Evolutionary conservation across 2,888 invertebrate species (phyloP).

Genomic region (Agriotes lineatus): DNA sequence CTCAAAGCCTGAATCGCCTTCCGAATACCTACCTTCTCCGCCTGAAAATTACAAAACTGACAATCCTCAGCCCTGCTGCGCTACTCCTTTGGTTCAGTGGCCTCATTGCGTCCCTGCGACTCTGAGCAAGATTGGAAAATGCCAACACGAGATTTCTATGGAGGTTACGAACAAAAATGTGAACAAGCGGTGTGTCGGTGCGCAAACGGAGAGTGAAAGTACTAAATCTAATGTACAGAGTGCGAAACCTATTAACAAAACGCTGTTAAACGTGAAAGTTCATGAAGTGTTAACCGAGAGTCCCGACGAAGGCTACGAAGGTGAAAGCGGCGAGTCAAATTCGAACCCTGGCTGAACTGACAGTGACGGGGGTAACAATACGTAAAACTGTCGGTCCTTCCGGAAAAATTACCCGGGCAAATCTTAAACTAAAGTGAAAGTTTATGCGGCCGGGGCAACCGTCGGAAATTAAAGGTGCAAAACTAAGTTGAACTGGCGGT

Average conservation of each 20-base stretch:
- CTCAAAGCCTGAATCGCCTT: constrained; percentile 50
- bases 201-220: constrained; percentile 66
- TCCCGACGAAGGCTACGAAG: constrained; percentile 90
- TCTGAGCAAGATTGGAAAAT: not conserved
- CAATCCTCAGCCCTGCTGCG: constrained; percentile 62
- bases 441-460: constrained; percentile 14
- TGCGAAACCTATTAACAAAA: constrained; percentile 48
- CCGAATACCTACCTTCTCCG: constrained; percentile 71
- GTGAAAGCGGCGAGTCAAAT: constrained; percentile 67
- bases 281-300: constrained; percentile 76
- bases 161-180: constrained; percentile 54
- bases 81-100: constrained; percentile 65
- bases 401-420: constrained; percentile 19
- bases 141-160: constrained; percentile 22
- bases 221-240: constrained; percentile 34
- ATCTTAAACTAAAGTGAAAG: constrained; percentile 17
- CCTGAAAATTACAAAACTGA: constrained; percentile 79
- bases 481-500: constrained; percentile 5
- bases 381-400: constrained; percentile 22
- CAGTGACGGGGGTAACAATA: constrained; percentile 24
- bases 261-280: constrained; percentile 47
- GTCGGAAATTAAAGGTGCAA: constrained; percentile 15
- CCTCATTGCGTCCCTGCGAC: constrained; percentile 67
- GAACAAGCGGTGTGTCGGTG: constrained; percentile 73
- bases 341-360: constrained; percentile 40